Evolutionary conservation across 2,888 invertebrate genomes (phyloP), one percentile per base, ranked within the genome.

Genomic region (Crepidodera aurea): DNA sequence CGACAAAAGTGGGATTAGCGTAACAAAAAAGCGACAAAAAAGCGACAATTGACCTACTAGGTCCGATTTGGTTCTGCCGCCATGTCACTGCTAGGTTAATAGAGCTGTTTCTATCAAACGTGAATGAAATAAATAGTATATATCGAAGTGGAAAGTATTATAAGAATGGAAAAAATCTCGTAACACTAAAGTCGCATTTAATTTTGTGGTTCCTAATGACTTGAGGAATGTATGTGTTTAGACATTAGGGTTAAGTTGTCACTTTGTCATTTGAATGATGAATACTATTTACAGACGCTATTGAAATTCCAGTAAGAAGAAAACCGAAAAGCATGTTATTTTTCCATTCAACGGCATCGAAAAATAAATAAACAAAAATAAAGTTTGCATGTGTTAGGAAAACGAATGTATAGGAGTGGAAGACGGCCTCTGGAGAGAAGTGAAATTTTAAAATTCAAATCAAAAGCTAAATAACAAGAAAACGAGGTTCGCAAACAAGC

Each of bases 401-500:
- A 57, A 25, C 8, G 48, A 25, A 57, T 37, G 46, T 5, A 56
- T 50, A 57, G 64, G 51, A 60, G 66, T 61, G 60, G 56, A 53
- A 50, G 56, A 62, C 68, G 65, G 65, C 66, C 69, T 67, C 69
- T 51, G 59, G 66, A 68, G 71, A 67, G 56, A 69, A 59, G 60
- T 61, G 65, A 69, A 68, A 68, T 69, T 74, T 70, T 73, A 75
- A 75, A 78, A 78, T 78, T 78, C 76, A 78, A 80, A 80, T 78
- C 79, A 77, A 77, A 77, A 75, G 73, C 77, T 75, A 77, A 78
- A 78, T 78, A 79, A 79, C 77, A 78, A 77, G 79, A 75, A 79
- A 79, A 78, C 77, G 73, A 76, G 76, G 73, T 77, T 76, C 71
- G 73, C 73, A 77, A 78, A 78, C 77, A 77, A 71, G 75, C 78